These are phyloP conservation scores for Megastigmus dorsalis DNA, from an alignment of 2,888 invertebrate species.

Conservation along the genomic window DNA sequence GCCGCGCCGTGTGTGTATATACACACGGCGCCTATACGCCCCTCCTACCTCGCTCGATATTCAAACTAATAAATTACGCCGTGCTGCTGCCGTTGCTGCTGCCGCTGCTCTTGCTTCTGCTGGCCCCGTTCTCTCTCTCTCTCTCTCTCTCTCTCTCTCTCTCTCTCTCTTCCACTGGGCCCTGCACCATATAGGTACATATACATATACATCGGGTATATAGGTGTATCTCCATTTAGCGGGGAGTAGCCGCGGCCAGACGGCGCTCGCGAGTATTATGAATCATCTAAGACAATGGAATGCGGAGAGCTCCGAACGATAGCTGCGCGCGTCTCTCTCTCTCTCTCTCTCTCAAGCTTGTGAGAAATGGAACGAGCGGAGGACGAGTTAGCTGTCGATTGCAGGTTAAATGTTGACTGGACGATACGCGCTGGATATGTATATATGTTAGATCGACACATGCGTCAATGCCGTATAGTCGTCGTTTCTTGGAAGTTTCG, in stretches of 20 bases:
- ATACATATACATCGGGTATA: background rate
- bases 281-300: slow-evolving; percentile 75
- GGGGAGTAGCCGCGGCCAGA: background rate
- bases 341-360: no score
- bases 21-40: slow-evolving; percentile 47
- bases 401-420: no score
- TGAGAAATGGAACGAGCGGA: background rate
- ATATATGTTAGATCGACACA: no score
- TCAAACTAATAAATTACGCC: slow-evolving; percentile 74
- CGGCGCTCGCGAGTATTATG: slow-evolving; percentile 63
- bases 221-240: background rate
- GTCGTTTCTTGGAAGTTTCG: no score
- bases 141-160: no score
- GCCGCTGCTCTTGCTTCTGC: background rate
- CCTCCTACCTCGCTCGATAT: slow-evolving; percentile 67
- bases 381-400: no score
- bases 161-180: no score
- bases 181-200: no score
- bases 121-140: background rate
- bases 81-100: background rate
- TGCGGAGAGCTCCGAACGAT: no score
- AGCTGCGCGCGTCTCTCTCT: slow-evolving; percentile 70
- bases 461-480: no score
- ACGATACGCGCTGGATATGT: background rate
- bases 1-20: no score